These are phyloP conservation scores for Ciconia stormi DNA, from an alignment of 2,113 vertebrate genomes.

Conservation along the genomic window DNA sequence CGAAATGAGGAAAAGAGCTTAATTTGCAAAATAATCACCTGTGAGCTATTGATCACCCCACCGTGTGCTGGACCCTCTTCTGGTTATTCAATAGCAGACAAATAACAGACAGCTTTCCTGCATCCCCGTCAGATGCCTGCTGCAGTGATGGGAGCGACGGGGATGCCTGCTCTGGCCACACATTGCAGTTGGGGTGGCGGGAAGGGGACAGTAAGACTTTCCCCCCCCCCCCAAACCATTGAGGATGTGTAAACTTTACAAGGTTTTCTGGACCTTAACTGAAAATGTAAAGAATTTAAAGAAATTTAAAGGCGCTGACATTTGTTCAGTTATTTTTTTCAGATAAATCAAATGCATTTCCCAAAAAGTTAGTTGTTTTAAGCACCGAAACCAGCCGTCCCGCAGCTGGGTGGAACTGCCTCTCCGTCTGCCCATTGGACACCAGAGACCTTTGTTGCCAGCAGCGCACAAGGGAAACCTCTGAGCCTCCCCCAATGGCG, in stretches of 20 bases:
- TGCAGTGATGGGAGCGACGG: background rate
- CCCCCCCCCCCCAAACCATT: background rate
- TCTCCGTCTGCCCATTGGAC: background rate
- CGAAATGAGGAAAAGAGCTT: background rate
- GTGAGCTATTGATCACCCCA: background rate
- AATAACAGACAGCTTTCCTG: background rate
- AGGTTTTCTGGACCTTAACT: background rate
- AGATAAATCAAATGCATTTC: background rate
- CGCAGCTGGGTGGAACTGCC: background rate
- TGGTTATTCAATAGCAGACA: background rate
- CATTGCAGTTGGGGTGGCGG: background rate
- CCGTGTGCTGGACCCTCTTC: background rate
- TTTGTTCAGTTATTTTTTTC: background rate
- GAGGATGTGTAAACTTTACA: background rate
- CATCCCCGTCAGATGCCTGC: background rate
- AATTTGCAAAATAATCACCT: background rate
- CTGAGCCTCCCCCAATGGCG: fast-evolving
- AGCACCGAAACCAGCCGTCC: background rate
- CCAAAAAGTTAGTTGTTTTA: background rate
- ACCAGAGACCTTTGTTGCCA: background rate
- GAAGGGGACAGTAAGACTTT: background rate
- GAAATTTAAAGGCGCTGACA: background rate
- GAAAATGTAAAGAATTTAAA: background rate
- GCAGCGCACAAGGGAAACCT: background rate
- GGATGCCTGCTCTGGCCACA: background rate